Evolutionary conservation across 2,888 invertebrate genomes (phyloP).

Genomic region (Drosophila hamatofila): DNA sequence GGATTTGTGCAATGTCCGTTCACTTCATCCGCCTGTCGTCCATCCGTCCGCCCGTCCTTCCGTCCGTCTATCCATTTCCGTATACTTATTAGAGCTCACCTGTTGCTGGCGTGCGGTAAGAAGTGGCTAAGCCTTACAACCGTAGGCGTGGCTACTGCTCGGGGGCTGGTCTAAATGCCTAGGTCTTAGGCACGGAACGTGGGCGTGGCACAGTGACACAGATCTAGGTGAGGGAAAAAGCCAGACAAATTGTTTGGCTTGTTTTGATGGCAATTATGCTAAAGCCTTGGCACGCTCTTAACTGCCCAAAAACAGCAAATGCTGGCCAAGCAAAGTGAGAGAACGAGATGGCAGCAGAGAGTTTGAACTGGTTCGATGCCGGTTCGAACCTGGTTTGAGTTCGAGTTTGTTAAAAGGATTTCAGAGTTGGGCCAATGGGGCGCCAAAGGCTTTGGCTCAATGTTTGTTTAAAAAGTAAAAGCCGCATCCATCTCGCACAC

Average conservation of each 20-base stretch:
- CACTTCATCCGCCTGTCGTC: background rate
- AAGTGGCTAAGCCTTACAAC: slow-evolving; percentile 18
- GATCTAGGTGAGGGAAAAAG: slow-evolving; percentile 39
- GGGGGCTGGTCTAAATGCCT: background rate
- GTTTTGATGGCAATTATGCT: slow-evolving; percentile 60
- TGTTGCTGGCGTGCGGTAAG: slow-evolving; percentile 37
- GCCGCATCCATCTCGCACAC: slow-evolving; percentile 26
- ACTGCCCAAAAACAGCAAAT: slow-evolving; percentile 31
- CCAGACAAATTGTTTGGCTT: slow-evolving; percentile 59
- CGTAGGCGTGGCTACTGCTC: background rate
- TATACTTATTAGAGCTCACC: slow-evolving; percentile 26
- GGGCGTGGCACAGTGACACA: slow-evolving; percentile 47
- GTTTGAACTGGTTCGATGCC: slow-evolving; percentile 38
- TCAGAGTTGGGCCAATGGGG: background rate
- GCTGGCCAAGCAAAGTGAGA: slow-evolving; percentile 13
- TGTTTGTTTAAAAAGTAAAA: slow-evolving; percentile 43
- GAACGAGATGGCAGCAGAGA: background rate
- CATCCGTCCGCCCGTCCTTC: background rate
- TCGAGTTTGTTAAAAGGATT: slow-evolving; percentile 13
- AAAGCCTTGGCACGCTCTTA: slow-evolving; percentile 47
- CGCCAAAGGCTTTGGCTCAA: background rate
- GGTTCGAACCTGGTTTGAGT: slow-evolving; percentile 45
- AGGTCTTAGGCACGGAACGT: background rate
- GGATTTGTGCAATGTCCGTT: background rate
- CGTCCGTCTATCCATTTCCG: background rate